These are phyloP conservation scores for Centropus unirufus DNA, from an alignment of 2,113 vertebrate species.

Conservation along the genomic window DNA sequence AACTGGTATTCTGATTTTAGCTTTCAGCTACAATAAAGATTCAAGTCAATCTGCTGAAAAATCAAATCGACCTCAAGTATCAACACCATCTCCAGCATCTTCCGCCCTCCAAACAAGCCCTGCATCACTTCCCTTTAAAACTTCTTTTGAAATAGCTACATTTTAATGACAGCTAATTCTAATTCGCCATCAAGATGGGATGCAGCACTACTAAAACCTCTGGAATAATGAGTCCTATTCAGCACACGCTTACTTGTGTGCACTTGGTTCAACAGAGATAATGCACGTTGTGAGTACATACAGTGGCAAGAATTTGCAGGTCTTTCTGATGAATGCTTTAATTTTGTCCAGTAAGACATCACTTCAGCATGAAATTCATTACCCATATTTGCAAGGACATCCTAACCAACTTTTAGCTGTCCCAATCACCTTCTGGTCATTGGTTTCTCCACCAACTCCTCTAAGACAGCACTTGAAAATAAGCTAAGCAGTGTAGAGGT, in stretches of 20 bases:
- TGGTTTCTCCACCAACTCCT: not conserved
- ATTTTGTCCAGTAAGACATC: not conserved
- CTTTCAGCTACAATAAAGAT: not conserved
- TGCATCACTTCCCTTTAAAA: not conserved
- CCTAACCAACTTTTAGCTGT: not conserved
- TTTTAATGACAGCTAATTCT: not conserved
- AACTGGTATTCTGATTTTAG: not conserved
- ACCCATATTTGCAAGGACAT: not conserved
- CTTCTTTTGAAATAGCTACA: not conserved
- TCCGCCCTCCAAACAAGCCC: not conserved
- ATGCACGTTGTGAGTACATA: rapidly evolving
- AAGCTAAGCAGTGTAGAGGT: not conserved
- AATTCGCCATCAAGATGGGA: not conserved
- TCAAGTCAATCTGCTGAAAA: not conserved
- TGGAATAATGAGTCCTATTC: not conserved
- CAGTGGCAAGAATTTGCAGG: not conserved
- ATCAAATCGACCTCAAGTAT: not conserved
- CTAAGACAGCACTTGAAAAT: not conserved
- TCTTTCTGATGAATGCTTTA: not conserved
- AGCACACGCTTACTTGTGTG: not conserved
- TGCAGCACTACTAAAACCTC: not conserved
- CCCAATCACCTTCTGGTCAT: not conserved
- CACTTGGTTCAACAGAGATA: not conserved
- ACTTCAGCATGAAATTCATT: not conserved
- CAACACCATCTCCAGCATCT: not conserved